phyloP scores from a whole-genome alignment of 1,140 invertebrate genomes.

The Hormaphis cornu region DNA sequence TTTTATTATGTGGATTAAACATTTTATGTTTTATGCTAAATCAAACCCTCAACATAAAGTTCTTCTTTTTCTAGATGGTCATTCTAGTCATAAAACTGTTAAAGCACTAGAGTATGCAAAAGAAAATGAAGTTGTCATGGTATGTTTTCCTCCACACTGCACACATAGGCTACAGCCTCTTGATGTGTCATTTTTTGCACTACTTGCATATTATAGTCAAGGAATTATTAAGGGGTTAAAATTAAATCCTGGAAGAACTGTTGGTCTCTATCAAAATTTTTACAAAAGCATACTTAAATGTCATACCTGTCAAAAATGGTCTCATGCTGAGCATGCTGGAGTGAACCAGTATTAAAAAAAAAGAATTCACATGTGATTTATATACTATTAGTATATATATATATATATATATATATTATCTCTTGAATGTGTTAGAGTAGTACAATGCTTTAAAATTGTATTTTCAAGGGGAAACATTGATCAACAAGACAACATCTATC shows the following conservation, averaged over 20 bases:
- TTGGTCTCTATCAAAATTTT: conserved; percentile 37
- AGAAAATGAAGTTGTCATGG: conserved; percentile 37
- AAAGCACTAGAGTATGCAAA: conserved; percentile 35
- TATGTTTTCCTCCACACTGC: conserved; percentile 40
- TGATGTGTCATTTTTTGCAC: conserved; percentile 41
- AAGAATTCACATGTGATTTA: too few species aligned
- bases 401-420: too few species aligned
- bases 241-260: conserved; percentile 35
- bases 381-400: too few species aligned
- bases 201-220: conserved; percentile 37
- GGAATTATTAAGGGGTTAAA: conserved; percentile 34
- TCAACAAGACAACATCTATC: too few species aligned
- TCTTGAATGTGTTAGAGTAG: too few species aligned
- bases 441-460: too few species aligned
- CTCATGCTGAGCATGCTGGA: too few species aligned
- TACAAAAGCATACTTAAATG: too few species aligned
- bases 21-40: conserved; percentile 41
- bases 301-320: too few species aligned
- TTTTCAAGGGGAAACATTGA: too few species aligned
- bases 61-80: conserved; percentile 43
- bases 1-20: conserved; percentile 39
- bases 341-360: too few species aligned
- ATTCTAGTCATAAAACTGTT: conserved; percentile 39
- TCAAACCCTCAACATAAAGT: conserved; percentile 34
- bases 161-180: conserved; percentile 39